Conservation (phyloP, 2,797 vertebrate genomes). For the Liasis olivaceus region DNA sequence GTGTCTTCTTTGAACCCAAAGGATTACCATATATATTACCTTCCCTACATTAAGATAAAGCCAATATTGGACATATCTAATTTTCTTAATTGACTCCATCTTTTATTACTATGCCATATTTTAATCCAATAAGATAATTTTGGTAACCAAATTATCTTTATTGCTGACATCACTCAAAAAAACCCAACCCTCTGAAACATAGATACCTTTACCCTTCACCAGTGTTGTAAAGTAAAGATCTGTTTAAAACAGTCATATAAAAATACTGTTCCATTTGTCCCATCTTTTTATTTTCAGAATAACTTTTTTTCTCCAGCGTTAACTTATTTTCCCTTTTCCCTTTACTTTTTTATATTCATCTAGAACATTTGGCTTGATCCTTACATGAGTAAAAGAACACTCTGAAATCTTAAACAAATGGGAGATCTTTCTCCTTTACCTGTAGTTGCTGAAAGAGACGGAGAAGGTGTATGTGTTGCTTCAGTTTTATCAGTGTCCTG, state of each 20-base stretch:
- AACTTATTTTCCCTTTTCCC: not conserved
- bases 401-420: not conserved
- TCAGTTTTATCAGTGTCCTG: not conserved
- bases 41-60: not conserved
- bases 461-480: fast-evolving
- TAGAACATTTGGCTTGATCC: not conserved
- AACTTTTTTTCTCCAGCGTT: not conserved
- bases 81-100: not conserved
- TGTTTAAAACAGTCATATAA: not conserved
- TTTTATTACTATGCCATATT: not conserved
- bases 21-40: too few relatives aligned
- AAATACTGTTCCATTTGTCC: not conserved
- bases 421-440: constrained; percentile 31
- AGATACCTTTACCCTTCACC: not conserved
- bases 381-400: not conserved
- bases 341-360: not conserved
- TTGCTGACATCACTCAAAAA: not conserved
- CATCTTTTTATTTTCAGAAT: not conserved
- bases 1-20: too few relatives aligned
- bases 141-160: not conserved
- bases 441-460: not conserved
- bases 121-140: not conserved
- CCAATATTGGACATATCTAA: not conserved
- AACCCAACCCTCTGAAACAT: not conserved
- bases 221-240: not conserved